A percentile compares a stretch with the other conserved stretches of the same genome.
Evolutionary conservation across 2,113 vertebrate species (phyloP).

Genomic region (Ictalurus punctatus): DNA sequence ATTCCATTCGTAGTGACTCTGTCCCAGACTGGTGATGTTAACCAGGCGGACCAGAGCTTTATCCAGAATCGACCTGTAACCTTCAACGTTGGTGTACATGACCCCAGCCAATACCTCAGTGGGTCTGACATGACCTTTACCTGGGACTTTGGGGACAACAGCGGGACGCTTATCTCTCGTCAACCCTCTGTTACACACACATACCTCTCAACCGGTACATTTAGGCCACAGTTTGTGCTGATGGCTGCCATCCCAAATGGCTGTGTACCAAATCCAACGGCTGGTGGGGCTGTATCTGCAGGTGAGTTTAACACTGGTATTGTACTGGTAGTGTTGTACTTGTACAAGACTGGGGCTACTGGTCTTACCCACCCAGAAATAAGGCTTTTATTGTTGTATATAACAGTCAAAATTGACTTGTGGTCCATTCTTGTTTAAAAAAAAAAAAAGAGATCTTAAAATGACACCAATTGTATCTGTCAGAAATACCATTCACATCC

Average conservation of each 20-base stretch:
- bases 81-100: constrained; percentile 83
- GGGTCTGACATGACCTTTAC: constrained; percentile 84
- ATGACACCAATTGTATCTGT: neutral
- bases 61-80: constrained; percentile 85
- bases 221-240: constrained; percentile 80
- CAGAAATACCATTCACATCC: neutral
- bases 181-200: constrained; percentile 82
- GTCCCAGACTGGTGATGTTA: constrained; percentile 77
- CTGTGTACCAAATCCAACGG: constrained; percentile 70
- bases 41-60: constrained; percentile 74
- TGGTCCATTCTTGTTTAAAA: neutral
- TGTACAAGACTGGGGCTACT: neutral
- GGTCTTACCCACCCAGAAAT: neutral
- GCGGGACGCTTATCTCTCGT: constrained; percentile 87
- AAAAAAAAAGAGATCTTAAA: neutral
- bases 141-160: constrained; percentile 92
- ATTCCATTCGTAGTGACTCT: constrained; percentile 84
- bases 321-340: neutral
- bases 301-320: constrained; percentile 59
- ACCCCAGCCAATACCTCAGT: constrained; percentile 86
- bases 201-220: constrained; percentile 76
- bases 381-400: neutral
- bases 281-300: constrained; percentile 49
- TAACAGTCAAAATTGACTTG: neutral
- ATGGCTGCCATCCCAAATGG: constrained; percentile 85